Conservation (phyloP, 2,113 vertebrate genomes). For the Stomatorhinus ivindoensis region DNA sequence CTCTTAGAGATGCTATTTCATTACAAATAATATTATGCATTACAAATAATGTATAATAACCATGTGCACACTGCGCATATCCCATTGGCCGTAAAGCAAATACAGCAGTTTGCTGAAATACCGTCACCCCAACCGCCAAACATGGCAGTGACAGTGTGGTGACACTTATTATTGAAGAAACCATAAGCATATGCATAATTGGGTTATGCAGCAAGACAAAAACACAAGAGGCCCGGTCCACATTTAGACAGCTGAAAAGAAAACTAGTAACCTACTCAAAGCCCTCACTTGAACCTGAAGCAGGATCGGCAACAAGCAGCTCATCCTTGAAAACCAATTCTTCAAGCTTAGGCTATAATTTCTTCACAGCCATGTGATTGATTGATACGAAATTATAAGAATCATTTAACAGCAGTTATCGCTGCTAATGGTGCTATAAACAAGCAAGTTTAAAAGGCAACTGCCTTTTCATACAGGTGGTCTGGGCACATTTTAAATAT, state of each 20-base stretch:
- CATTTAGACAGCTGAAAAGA: neutral
- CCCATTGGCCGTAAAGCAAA: neutral
- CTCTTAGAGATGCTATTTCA: neutral
- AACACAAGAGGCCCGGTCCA: neutral
- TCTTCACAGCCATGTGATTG: neutral
- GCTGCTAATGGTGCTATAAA: neutral
- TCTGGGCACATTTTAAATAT: neutral
- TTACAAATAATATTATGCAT: neutral
- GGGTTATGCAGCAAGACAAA: neutral
- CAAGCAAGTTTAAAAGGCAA: neutral
- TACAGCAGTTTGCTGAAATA: neutral
- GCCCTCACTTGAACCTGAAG: neutral
- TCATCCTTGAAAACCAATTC: neutral
- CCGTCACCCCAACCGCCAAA: neutral
- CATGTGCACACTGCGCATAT: neutral
- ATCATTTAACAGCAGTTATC: neutral
- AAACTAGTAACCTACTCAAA: neutral
- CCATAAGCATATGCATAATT: neutral
- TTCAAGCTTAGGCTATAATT: neutral
- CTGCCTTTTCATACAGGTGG: neutral
- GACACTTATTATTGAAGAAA: neutral
- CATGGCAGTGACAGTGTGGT: neutral
- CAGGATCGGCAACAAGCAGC: neutral
- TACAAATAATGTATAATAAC: neutral
- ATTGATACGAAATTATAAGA: neutral